Evolutionary conservation across 2,113 vertebrate genomes (phyloP).

Genomic region (Calypte anna): DNA sequence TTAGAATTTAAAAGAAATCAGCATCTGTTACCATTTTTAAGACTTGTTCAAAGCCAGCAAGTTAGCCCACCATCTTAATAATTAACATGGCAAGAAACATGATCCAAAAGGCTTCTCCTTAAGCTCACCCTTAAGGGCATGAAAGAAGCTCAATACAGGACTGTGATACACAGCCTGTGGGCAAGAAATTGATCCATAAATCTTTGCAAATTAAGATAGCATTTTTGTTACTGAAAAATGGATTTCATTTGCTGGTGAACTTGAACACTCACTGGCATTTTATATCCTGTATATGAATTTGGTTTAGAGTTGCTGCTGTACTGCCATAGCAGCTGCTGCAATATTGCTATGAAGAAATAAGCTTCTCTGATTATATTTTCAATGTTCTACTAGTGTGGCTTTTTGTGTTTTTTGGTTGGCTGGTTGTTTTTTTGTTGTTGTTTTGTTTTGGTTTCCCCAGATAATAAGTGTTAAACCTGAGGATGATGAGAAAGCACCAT

Average conservation of each 20-base stretch:
- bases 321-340: neutral
- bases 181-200: conserved; percentile 49
- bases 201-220: conserved; percentile 16
- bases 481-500: neutral
- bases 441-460: neutral
- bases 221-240: conserved; percentile 30
- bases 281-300: neutral
- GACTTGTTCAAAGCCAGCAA: neutral
- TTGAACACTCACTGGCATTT: neutral
- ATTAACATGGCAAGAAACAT: neutral
- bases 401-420: no score
- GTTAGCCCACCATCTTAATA: neutral
- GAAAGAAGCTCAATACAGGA: neutral
- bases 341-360: neutral
- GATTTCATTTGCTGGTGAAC: conserved; percentile 17
- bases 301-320: neutral
- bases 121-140: neutral
- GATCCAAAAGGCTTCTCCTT: neutral
- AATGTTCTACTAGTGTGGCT: neutral
- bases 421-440: no score
- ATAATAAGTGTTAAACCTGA: neutral
- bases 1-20: neutral
- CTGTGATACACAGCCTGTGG: neutral
- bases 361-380: neutral
- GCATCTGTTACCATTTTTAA: neutral